These are phyloP conservation scores for Sterna hirundo DNA, from an alignment of 2,113 vertebrate species.

Conservation along the genomic window DNA sequence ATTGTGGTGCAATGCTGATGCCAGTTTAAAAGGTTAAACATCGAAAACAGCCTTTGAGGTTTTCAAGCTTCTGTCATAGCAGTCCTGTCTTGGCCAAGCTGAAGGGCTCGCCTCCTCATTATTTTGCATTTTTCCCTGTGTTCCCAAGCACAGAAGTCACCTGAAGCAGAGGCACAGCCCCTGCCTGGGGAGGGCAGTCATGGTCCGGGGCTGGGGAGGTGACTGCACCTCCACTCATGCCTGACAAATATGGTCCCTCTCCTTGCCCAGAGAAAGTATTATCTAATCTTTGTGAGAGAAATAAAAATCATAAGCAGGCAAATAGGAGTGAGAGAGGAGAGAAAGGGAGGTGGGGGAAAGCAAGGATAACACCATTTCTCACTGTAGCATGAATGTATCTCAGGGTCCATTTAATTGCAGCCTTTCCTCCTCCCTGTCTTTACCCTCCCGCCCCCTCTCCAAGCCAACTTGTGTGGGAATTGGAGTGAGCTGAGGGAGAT, in stretches of 20 bases:
- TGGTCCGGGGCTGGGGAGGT: too few species aligned
- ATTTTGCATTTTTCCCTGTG: not conserved
- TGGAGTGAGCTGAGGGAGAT: not conserved
- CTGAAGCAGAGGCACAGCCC: not conserved
- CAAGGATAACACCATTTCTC: not conserved
- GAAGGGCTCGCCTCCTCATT: not conserved
- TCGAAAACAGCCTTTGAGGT: not conserved
- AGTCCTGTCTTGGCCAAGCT: not conserved
- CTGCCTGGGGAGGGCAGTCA: not conserved
- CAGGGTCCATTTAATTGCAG: not conserved
- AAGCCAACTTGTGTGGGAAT: not conserved
- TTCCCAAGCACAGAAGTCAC: not conserved
- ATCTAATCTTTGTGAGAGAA: not conserved
- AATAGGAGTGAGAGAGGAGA: not conserved
- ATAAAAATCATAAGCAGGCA: not conserved
- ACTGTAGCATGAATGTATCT: not conserved
- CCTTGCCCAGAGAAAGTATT: not conserved
- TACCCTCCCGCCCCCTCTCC: not conserved
- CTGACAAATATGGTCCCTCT: not conserved
- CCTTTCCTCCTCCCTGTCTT: not conserved
- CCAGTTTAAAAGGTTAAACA: constrained; percentile 35
- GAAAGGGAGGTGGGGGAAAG: not conserved
- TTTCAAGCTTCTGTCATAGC: not conserved
- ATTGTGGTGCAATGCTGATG: not conserved
- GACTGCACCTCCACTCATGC: not conserved